Evolutionary conservation across 64 coral and sea anemone genomes (phyloP).

Genomic region (Actinia tenebrosa): DNA sequence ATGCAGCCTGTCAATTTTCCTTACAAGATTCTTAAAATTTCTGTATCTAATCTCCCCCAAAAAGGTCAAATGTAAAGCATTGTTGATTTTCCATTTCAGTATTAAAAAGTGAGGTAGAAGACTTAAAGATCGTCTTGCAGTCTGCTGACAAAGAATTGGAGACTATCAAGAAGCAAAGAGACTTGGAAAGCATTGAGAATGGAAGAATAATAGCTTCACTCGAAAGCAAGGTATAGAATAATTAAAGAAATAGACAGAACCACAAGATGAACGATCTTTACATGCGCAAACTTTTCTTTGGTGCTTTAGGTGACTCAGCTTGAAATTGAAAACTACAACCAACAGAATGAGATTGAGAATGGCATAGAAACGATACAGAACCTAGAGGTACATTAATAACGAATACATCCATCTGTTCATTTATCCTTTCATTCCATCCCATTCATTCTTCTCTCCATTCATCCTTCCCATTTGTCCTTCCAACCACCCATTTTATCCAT

Average conservation of each 20-base stretch:
- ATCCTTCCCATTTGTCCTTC: too few relatives aligned
- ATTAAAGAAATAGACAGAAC: constrained; percentile 38
- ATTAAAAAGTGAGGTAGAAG: constrained; percentile 80
- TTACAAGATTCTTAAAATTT: not conserved
- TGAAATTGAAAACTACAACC: constrained; percentile 92
- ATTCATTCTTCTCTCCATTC: not conserved
- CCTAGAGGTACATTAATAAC: constrained; percentile 49
- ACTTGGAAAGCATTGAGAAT: constrained; percentile 84
- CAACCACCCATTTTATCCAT: too few relatives aligned
- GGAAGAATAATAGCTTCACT: constrained; percentile 63
- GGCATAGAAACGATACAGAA: constrained; percentile 77
- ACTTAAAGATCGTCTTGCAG: constrained; percentile 75
- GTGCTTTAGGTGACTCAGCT: constrained; percentile 68
- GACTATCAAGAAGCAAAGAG: constrained; percentile 83
- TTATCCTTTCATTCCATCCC: too few relatives aligned
- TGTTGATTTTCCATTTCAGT: constrained; percentile 28
- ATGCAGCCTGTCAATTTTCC: too few relatives aligned
- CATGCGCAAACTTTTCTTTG: not conserved
- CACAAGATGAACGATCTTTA: not conserved
- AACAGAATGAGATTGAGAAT: constrained; percentile 88
- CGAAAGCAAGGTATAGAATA: constrained; percentile 79
- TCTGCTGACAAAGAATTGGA: constrained; percentile 83
- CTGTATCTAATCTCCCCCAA: too few relatives aligned
- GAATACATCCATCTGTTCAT: not conserved
- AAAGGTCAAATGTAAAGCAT: not conserved